These are phyloP conservation scores for Actias luna DNA, from an alignment of 2,888 invertebrate species.

Conservation along the genomic window DNA sequence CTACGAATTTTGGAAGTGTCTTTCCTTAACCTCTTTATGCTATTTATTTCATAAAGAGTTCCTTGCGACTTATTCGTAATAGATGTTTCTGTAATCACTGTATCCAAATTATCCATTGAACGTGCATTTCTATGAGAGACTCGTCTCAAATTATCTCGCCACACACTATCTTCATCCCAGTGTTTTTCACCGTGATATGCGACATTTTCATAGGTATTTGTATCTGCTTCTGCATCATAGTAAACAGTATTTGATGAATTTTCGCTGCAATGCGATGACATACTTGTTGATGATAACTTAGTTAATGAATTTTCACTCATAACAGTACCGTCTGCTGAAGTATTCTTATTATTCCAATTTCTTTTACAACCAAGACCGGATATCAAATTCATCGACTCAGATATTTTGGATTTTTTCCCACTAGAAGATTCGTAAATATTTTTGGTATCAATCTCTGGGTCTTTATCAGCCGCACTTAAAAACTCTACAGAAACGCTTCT, in stretches of 20 bases:
- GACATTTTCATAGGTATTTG: conserved; percentile 70
- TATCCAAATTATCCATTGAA: conserved; percentile 91
- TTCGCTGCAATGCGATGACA: conserved; percentile 75
- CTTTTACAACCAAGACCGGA: conserved; percentile 76
- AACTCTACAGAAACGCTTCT: conserved; percentile 85
- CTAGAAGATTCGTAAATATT: conserved; percentile 88
- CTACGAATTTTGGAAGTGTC: conserved; percentile 78
- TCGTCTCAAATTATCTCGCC: conserved; percentile 89
- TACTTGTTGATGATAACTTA: conserved; percentile 69
- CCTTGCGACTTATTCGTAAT: conserved; percentile 46
- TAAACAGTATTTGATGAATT: conserved; percentile 76
- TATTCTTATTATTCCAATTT: conserved; percentile 49
- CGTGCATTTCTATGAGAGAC: conserved; percentile 91
- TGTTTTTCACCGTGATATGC: conserved; percentile 85
- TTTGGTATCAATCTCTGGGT: conserved; percentile 84
- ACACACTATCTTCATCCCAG: conserved; percentile 92
- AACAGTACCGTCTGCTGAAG: conserved; percentile 49
- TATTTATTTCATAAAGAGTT: conserved; percentile 63
- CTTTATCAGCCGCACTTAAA: conserved; percentile 84
- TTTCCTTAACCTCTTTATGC: conserved; percentile 71
- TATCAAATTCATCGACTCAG: conserved; percentile 75
- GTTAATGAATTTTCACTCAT: conserved; percentile 49
- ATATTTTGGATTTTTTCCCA: conserved; percentile 81
- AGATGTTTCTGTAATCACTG: conserved; percentile 48
- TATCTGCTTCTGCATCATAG: conserved; percentile 73